phyloP scores from a whole-genome alignment of 37 sponge, comb jelly and placozoan species.

The Hormiphora californensis region DNA sequence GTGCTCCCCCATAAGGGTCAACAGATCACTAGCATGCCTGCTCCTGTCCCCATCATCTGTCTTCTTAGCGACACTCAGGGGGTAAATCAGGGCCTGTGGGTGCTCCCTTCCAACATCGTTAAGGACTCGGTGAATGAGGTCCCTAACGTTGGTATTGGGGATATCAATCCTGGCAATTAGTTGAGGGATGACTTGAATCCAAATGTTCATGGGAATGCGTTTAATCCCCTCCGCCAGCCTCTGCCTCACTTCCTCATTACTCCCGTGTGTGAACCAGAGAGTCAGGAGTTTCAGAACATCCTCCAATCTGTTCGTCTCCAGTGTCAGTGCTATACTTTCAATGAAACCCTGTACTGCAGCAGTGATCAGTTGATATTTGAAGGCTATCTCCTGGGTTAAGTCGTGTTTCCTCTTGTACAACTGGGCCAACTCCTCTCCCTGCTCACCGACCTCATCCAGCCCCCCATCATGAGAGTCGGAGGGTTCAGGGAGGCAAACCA shows the following conservation, averaged over 20 bases:
- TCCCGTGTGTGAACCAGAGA: constrained; percentile 91
- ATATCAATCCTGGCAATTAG: constrained; percentile 95
- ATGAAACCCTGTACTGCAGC: constrained; percentile 88
- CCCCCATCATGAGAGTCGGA: not conserved
- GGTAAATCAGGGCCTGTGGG: constrained; percentile 98
- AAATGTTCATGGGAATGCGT: constrained; percentile 87
- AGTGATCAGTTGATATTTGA: constrained; percentile 37
- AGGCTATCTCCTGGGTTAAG: not conserved
- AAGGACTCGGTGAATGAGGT: constrained; percentile 85
- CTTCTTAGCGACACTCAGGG: constrained; percentile 90
- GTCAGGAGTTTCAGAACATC: constrained; percentile 84
- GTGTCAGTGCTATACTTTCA: constrained; percentile 80
- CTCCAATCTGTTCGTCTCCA: constrained; percentile 75
- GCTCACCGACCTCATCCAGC: not conserved
- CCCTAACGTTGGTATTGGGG: constrained; percentile 71
- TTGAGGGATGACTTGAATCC: constrained; percentile 95
- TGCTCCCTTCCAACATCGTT: constrained; percentile 88
- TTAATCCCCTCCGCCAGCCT: constrained; percentile 74
- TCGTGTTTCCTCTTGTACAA: not conserved
- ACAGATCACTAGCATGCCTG: constrained; percentile 75
- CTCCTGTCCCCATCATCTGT: constrained; percentile 61
- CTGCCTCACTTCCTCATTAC: constrained; percentile 67
- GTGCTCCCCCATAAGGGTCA: constrained; percentile 82
- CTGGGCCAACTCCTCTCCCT: not conserved
- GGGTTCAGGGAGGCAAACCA: constrained; percentile 25